These are phyloP conservation scores for Ichneumoninae sp. DNA, from an alignment of 2,888 invertebrate genomes.

Conservation along the genomic window DNA sequence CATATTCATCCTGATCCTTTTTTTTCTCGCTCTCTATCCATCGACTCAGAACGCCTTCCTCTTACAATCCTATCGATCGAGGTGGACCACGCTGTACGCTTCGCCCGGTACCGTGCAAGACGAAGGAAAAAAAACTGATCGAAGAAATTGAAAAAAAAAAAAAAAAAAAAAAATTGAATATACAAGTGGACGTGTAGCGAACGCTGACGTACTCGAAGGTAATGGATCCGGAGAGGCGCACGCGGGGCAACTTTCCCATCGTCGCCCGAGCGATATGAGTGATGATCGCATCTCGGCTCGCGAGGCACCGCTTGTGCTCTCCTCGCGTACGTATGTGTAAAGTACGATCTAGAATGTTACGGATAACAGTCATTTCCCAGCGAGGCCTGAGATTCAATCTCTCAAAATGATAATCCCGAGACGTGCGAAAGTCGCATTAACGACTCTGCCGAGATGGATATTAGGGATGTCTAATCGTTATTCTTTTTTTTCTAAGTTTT, in stretches of 20 bases:
- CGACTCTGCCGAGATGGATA: slow-evolving; percentile 11
- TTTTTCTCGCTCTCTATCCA: slow-evolving; percentile 34
- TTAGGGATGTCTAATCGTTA: slow-evolving; percentile 1
- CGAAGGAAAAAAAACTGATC: slow-evolving; percentile 12
- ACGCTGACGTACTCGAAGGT: slow-evolving; percentile 57
- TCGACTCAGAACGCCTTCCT: slow-evolving; percentile 74
- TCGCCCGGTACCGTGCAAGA: slow-evolving; percentile 17
- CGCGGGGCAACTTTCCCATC: slow-evolving; percentile 69
- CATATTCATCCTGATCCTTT: slow-evolving; percentile 45
- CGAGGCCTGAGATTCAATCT: slow-evolving; percentile 39
- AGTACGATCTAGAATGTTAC: slow-evolving; percentile 49
- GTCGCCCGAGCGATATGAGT: slow-evolving; percentile 69
- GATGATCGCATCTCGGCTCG: slow-evolving; percentile 67
- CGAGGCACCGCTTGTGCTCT: slow-evolving; percentile 24
- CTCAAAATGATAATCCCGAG: slow-evolving; percentile 38
- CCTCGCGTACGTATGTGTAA: slow-evolving; percentile 17
- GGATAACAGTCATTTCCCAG: slow-evolving; percentile 52
- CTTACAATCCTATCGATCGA: slow-evolving; percentile 74
- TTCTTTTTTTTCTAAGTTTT: not conserved
- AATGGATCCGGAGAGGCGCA: slow-evolving; percentile 70
- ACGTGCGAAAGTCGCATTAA: slow-evolving; percentile 52
- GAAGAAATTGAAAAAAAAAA: slow-evolving; percentile 19
- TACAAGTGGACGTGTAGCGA: slow-evolving; percentile 40
- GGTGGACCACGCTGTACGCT: slow-evolving; percentile 5
- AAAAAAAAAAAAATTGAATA: slow-evolving; percentile 26